phyloP scores from a whole-genome alignment of 2,888 invertebrate species.

The Apamea monoglypha region DNA sequence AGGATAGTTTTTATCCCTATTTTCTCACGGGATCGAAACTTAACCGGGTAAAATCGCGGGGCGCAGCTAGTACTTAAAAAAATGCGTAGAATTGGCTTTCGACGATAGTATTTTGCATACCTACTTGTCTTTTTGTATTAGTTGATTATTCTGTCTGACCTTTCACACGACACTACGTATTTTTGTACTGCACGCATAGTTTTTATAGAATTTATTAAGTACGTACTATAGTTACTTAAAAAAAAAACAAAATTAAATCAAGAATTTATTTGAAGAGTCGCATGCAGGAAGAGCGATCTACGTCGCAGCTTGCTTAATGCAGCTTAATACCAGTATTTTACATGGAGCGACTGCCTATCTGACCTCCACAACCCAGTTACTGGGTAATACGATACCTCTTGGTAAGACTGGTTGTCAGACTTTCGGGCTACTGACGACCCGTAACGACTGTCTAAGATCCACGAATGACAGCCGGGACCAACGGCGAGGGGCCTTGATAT shows the following conservation, averaged over 20 bases:
- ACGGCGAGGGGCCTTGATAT: background rate
- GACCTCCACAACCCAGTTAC: background rate
- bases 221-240: background rate
- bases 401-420: background rate
- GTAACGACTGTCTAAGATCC: background rate
- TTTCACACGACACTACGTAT: background rate
- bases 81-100: background rate
- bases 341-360: background rate
- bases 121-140: background rate
- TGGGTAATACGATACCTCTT: background rate
- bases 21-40: too few relatives aligned
- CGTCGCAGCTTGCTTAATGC: too few relatives aligned
- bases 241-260: background rate
- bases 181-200: background rate
- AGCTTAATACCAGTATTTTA: too few relatives aligned
- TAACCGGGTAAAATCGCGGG: too few relatives aligned
- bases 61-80: too few relatives aligned
- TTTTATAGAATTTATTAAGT: background rate
- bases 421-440: background rate
- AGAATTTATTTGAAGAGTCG: background rate
- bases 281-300: background rate
- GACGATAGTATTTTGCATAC: background rate
- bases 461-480: background rate
- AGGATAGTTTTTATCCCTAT: too few relatives aligned
- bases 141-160: slow-evolving; percentile 11